Conservation (phyloP, 2,797 vertebrate species). For the Margarornis squamiger region DNA sequence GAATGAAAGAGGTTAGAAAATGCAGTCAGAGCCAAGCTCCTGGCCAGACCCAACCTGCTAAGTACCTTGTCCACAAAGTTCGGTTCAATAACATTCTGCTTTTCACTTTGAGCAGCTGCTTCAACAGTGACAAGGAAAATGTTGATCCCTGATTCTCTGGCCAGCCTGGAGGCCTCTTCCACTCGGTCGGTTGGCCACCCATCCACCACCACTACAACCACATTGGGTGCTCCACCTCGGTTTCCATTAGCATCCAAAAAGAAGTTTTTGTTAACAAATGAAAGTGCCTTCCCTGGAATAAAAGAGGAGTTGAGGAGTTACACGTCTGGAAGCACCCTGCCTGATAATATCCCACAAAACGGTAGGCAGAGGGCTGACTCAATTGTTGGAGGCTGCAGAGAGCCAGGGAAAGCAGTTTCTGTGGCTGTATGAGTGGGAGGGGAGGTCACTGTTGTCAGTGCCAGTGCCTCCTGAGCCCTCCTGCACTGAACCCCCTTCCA, state of each 20-base stretch:
- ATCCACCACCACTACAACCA: constrained; percentile 91
- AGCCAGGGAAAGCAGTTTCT: background rate
- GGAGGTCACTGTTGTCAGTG: background rate
- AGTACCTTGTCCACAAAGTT: constrained; percentile 95
- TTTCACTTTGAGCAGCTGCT: constrained; percentile 89
- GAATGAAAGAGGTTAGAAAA: background rate
- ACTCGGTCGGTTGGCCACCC: constrained; percentile 97
- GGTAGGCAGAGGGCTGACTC: background rate
- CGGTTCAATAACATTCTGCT: constrained; percentile 84
- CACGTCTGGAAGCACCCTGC: background rate
- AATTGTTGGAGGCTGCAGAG: background rate
- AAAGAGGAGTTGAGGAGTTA: constrained; percentile 33
- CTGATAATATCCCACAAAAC: background rate
- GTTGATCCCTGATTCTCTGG: constrained; percentile 96
- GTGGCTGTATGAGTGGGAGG: background rate
- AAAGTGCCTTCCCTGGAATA: constrained; percentile 89
- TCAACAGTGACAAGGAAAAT: constrained; percentile 98
- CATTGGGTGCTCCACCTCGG: constrained; percentile 89
- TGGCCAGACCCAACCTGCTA: background rate
- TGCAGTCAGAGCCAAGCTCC: background rate
- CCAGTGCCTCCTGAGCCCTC: background rate
- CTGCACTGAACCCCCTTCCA: background rate
- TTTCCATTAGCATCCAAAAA: constrained; percentile 93
- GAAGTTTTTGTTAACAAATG: constrained; percentile 92
- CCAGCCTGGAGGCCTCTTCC: constrained; percentile 90